Evolutionary conservation across 2,113 vertebrate genomes (phyloP), one percentile per base, ranked within the genome.

Genomic region (Gallinago jamesoni): DNA sequence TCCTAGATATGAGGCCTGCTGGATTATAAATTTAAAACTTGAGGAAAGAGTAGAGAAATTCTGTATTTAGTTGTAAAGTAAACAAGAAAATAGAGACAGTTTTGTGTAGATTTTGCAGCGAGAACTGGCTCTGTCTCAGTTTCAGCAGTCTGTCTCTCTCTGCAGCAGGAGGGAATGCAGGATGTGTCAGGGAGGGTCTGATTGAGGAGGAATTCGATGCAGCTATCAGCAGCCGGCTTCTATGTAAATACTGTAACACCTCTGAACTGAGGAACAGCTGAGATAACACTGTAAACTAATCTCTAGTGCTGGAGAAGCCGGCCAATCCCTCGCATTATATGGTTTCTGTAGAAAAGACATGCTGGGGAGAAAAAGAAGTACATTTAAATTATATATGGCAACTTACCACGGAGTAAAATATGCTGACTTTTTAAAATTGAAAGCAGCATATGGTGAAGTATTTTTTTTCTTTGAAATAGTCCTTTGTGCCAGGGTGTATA

Each of bases 251-350:
- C 96, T 93, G 86, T 39, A 86, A 98, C 98, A 98, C 97, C 95
- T 98, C 97, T 41, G 87, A 97, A 96, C 47, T 0, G 3, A 96
- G 69, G 89, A 97, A 96, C 97, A 98, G 98, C 98, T 98, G 98
- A 98, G 97, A 97, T 97, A 97, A 98, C 93, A 97, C 86, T 95
- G 93, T 89, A 97, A 96, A 96, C 84, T 97, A 97, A 98, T 98
- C 97, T 97, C 95, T 76, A 93, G 92, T 92, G 93, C 95, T 1
- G 2, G 59, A 59, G 45, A 95, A 96, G 96, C 93, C 91, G 82
- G 73, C 89, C 57, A 82, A 69, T 83, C 72, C 89, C 68, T 85
- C 75, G 19, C 9, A 21, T 86, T 90, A 27, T 21, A 64, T 19
- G 20, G 75, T 74, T 95, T 93, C 91, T 91, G 84, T 30, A 94